Evolutionary conservation across 2,797 vertebrate genomes (phyloP).

Genomic region (Hirundo rustica): DNA sequence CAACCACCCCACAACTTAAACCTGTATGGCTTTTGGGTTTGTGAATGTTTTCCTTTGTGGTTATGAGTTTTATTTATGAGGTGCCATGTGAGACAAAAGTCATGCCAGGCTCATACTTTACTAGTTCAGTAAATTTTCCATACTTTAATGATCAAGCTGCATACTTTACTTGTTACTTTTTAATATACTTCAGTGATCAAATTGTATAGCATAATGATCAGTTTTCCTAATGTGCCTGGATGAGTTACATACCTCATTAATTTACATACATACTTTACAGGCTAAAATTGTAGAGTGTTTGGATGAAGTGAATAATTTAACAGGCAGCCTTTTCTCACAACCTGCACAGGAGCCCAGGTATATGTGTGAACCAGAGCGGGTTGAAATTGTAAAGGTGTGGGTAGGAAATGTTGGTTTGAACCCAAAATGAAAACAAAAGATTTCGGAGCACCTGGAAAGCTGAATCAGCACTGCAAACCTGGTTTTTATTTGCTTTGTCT

Average conservation of each 20-base stretch:
- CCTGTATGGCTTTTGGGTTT: background rate
- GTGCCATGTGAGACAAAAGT: slow-evolving; percentile 61
- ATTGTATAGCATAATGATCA: slow-evolving; percentile 44
- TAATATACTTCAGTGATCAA: slow-evolving; percentile 64
- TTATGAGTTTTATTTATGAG: slow-evolving; percentile 64
- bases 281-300: background rate
- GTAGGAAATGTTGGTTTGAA: slow-evolving; percentile 15
- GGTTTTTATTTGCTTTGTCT: slow-evolving; percentile 10
- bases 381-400: background rate
- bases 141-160: slow-evolving; percentile 59
- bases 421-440: background rate
- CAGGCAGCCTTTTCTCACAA: background rate
- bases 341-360: slow-evolving; percentile 22
- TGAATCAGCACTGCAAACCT: background rate
- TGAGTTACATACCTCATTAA: slow-evolving; percentile 61
- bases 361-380: background rate
- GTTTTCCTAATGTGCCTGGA: slow-evolving; percentile 42
- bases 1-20: background rate
- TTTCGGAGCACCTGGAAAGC: slow-evolving; percentile 41
- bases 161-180: slow-evolving; percentile 62
- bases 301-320: slow-evolving; percentile 38
- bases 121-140: slow-evolving; percentile 64
- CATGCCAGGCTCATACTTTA: slow-evolving; percentile 57
- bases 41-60: slow-evolving; percentile 57
- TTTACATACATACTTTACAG: slow-evolving; percentile 16